Evolutionary conservation across 2,888 invertebrate genomes (phyloP).

Genomic region (Lycocerus yunnanus): DNA sequence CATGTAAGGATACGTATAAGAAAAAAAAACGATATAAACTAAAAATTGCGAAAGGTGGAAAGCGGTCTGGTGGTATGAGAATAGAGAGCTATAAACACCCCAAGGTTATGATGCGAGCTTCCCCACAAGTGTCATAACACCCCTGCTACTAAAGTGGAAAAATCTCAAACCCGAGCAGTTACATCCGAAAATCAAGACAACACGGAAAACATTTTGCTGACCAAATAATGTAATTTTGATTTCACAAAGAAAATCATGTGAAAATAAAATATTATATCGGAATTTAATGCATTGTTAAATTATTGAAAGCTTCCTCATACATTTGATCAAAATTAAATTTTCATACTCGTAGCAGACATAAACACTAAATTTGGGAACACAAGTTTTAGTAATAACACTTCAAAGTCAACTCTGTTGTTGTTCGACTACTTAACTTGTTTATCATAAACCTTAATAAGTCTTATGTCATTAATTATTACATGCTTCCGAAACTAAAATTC

Average conservation of each 20-base stretch:
- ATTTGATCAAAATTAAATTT: background rate
- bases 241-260: background rate
- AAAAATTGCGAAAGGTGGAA: constrained; percentile 19
- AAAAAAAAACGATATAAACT: constrained; percentile 12
- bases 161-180: constrained; percentile 28
- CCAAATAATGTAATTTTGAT: constrained; percentile 22
- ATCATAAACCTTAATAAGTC: background rate
- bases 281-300: background rate
- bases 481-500: constrained; percentile 2
- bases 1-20: constrained; percentile 1
- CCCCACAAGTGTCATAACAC: constrained; percentile 35
- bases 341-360: background rate
- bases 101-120: constrained; percentile 30
- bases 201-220: constrained; percentile 20
- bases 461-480: constrained; percentile 11
- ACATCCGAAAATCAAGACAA: constrained; percentile 29
- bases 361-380: background rate
- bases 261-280: background rate
- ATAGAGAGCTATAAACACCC: constrained; percentile 31
- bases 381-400: background rate
- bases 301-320: background rate
- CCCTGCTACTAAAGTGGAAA: constrained; percentile 31
- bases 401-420: background rate
- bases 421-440: background rate
- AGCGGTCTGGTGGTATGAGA: constrained; percentile 16